These are phyloP conservation scores for Eulimnadia texana DNA, from an alignment of 1,140 invertebrate genomes.

Conservation along the genomic window DNA sequence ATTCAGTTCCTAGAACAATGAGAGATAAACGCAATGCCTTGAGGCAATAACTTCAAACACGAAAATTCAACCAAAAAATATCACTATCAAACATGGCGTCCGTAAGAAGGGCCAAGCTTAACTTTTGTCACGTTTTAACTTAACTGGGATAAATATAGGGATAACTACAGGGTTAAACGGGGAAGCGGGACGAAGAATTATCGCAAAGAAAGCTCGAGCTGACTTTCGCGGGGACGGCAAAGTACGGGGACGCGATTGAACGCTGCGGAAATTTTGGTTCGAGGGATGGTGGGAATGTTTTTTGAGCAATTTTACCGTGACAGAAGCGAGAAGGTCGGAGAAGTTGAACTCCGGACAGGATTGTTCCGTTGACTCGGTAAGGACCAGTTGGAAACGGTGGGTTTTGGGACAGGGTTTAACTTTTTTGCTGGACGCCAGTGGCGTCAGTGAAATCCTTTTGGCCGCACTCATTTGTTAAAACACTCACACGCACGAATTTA, in stretches of 20 bases:
- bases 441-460: conserved; percentile 9
- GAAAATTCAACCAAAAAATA: background rate
- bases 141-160: no score
- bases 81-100: background rate
- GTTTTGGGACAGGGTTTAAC: conserved; percentile 35
- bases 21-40: no score
- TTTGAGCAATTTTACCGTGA: conserved; percentile 15
- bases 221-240: no score
- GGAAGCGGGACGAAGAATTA: no score
- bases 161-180: no score
- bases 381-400: conserved; percentile 39
- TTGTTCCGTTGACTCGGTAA: conserved; percentile 45
- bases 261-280: no score
- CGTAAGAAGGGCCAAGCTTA: background rate
- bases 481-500: background rate
- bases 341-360: conserved; percentile 49
- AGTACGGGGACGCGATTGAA: no score
- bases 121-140: background rate
- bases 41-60: no score
- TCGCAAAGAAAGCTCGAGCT: no score
- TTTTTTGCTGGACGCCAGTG: conserved; percentile 25
- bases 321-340: conserved; percentile 40
- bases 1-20: no score
- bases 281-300: background rate
- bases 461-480: conserved; percentile 3